Evolutionary conservation across 2,113 vertebrate genomes (phyloP).

Genomic region (Vireo altiloquus): DNA sequence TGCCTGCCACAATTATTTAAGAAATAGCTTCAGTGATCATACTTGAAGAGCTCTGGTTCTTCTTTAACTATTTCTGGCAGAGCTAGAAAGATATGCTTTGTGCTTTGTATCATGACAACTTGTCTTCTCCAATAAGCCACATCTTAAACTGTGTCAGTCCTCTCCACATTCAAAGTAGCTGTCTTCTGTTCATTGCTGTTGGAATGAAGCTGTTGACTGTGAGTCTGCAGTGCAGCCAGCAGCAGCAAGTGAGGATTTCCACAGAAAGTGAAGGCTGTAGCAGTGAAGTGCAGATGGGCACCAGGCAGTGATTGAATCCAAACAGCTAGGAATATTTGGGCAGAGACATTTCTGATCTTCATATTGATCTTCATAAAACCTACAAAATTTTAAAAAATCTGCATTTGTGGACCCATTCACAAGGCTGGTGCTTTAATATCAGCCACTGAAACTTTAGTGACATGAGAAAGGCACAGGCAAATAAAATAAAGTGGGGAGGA

Average conservation of each 20-base stretch:
- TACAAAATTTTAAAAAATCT: neutral
- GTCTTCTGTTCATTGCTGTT: constrained; percentile 9
- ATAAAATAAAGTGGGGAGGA: neutral
- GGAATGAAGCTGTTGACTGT: neutral
- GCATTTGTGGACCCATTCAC: neutral
- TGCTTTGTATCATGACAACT: constrained; percentile 2
- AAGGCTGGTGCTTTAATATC: neutral
- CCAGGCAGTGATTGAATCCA: neutral
- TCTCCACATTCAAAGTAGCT: constrained; percentile 21
- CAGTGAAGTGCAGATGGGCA: neutral
- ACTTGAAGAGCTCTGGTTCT: neutral
- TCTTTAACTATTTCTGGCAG: constrained; percentile 46
- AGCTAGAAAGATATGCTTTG: constrained; percentile 15
- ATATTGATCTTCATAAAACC: neutral
- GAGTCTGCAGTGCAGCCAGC: neutral
- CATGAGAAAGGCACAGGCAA: neutral
- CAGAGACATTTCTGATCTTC: neutral
- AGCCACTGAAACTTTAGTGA: neutral
- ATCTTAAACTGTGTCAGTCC: neutral
- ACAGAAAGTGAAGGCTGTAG: neutral
- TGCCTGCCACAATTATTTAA: constrained; percentile 37
- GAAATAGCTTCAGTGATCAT: neutral
- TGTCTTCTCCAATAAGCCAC: constrained; percentile 13
- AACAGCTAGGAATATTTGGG: neutral
- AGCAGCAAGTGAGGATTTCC: neutral